Evolutionary conservation across 2,888 invertebrate species (phyloP), one percentile per base, ranked within the genome.

Genomic region (Pomacea canaliculata): DNA sequence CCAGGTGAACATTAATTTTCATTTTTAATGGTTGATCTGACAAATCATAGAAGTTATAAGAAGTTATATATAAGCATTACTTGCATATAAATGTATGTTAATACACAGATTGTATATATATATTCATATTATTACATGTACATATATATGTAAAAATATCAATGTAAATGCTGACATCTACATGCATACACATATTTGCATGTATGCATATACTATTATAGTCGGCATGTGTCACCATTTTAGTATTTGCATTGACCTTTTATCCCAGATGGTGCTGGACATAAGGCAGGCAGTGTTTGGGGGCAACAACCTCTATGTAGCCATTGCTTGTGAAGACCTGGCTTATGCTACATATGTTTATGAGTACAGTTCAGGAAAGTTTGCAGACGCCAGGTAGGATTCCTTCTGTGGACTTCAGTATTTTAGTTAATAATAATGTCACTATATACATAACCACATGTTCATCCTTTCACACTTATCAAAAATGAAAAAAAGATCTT

Each of bases 341-440:
- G 96, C 97, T 0, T 98, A 97, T 92, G 96, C 97, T 70, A 94
- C 96, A 18, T 98, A 97, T 91, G 97, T 97, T 70, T 94, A 95
- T 76, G 97, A 97, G 91, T 97, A 97, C 91, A 96, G 95, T 86
- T 94, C 96, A 0, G 97, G 97, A 0, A 93, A 94, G 83, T 97
- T 97, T 91, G 93, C 93, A 85, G 93, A 94, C 91, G 96, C 97
- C 49, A 93, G 92, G 94, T 94, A 91, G 91, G 88, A 83, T 37
- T 37, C 5, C 37, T 37, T 37, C 5, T 37, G 1, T 60, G 23
- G 10, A n/a, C 23, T 23, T 49, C 12, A 59, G 19, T 13, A n/a
- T 71, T 69, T 37, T 18, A 48, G 37, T 37, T 37, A 37, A 37
- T 37, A 5, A 23, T 23, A 23, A 23, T 23, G 23, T 23, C 37